Evolutionary conservation across 2,797 vertebrate species (phyloP).

Genomic region (Phrynocephalus guinanensis): DNA sequence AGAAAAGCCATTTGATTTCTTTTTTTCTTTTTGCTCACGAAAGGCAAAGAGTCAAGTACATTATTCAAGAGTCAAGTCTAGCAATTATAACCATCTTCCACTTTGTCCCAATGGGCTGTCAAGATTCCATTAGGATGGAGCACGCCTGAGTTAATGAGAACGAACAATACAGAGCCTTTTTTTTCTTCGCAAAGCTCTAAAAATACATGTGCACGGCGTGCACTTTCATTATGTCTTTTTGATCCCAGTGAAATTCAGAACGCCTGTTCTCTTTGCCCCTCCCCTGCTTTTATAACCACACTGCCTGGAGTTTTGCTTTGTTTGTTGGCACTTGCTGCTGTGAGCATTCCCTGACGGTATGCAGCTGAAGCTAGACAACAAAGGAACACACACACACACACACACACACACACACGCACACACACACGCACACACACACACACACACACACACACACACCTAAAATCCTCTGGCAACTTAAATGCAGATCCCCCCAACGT

Average conservation of each 20-base stretch:
- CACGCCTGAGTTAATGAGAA: slow-evolving; percentile 60
- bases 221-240: slow-evolving; percentile 60
- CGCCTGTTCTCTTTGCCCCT: slow-evolving; percentile 38
- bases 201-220: slow-evolving; percentile 54
- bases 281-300: slow-evolving; percentile 48
- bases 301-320: not conserved
- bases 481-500: no score
- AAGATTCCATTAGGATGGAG: slow-evolving; percentile 64
- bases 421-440: no score
- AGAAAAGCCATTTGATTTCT: slow-evolving; percentile 6
- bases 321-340: slow-evolving; percentile 2
- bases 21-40: slow-evolving; percentile 18
- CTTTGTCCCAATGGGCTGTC: slow-evolving; percentile 57
- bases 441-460: no score
- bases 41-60: slow-evolving; percentile 41
- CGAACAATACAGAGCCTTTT: slow-evolving; percentile 43
- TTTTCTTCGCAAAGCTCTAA: slow-evolving; percentile 58
- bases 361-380: not conserved
- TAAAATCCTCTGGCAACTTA: no score
- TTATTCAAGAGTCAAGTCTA: slow-evolving; percentile 57
- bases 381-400: not conserved
- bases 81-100: slow-evolving; percentile 61
- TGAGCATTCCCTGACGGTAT: slow-evolving; percentile 41
- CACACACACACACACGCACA: no score
- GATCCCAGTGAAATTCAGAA: slow-evolving; percentile 48